Evolutionary conservation across 2,113 vertebrate species (phyloP).

Genomic region (Aythya baeri): DNA sequence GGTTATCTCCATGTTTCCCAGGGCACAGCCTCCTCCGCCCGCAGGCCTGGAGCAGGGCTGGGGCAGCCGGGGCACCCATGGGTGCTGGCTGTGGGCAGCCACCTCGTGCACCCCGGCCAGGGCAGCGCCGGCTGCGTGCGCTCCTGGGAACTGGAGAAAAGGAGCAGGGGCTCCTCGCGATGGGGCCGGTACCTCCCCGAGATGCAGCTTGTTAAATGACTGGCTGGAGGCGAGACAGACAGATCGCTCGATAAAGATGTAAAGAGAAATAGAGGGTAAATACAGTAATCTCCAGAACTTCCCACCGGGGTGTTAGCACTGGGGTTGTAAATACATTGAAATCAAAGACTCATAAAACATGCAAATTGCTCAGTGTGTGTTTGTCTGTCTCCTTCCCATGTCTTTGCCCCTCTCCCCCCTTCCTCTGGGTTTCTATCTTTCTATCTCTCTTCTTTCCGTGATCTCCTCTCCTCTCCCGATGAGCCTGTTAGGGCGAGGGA

Average conservation of each 20-base stretch:
- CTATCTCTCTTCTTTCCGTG: conserved; percentile 53
- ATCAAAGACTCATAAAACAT: conserved; percentile 72
- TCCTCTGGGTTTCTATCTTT: conserved; percentile 57
- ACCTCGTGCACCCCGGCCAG: too few relatives aligned
- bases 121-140: too few relatives aligned
- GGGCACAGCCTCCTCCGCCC: neutral
- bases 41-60: accelerated
- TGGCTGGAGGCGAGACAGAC: conserved; percentile 59
- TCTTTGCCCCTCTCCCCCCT: conserved; percentile 57
- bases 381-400: conserved; percentile 65
- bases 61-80: neutral
- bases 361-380: conserved; percentile 60
- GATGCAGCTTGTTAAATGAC: conserved; percentile 7
- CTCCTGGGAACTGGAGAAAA: neutral
- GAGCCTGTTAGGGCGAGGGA: conserved; percentile 61
- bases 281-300: conserved; percentile 54
- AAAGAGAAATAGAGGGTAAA: conserved; percentile 50
- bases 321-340: conserved; percentile 57
- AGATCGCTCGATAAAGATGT: conserved; percentile 62
- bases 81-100: too few relatives aligned
- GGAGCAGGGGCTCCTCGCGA: neutral
- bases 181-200: neutral
- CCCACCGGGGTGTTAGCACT: conserved; percentile 58
- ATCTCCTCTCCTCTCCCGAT: conserved; percentile 20
- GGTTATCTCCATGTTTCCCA: neutral